Conservation (phyloP, 2,113 vertebrate species). For the Chitala chitala region DNA sequence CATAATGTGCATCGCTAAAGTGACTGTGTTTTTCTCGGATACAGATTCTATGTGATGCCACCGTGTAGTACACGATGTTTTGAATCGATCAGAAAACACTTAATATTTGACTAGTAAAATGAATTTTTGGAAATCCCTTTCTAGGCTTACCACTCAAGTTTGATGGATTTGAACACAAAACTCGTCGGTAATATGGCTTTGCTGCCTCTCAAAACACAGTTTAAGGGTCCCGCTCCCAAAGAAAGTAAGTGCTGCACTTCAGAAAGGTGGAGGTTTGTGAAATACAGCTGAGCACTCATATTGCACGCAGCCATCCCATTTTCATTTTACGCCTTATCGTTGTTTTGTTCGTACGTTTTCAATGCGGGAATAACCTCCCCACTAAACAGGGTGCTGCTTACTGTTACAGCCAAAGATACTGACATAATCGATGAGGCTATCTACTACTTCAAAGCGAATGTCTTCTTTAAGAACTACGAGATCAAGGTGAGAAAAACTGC, state of each 20-base stretch:
- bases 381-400: slow-evolving; percentile 4
- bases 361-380: not conserved
- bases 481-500: slow-evolving; percentile 80
- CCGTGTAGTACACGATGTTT: too few relatives aligned
- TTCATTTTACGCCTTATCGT: not conserved
- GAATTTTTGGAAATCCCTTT: not conserved
- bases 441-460: slow-evolving; percentile 98
- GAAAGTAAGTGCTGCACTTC: slow-evolving; percentile 79
- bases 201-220: slow-evolving; percentile 88
- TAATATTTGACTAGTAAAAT: not conserved
- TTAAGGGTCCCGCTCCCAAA: slow-evolving; percentile 90
- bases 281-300: too few relatives aligned
- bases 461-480: slow-evolving; percentile 99
- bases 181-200: slow-evolving; percentile 92
- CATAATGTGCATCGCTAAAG: too few relatives aligned
- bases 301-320: not conserved
- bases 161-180: slow-evolving; percentile 81
- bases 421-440: slow-evolving; percentile 97
- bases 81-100: too few relatives aligned
- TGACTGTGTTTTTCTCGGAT: too few relatives aligned
- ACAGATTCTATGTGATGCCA: too few relatives aligned
- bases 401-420: slow-evolving; percentile 75
- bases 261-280: too few relatives aligned
- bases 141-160: slow-evolving; percentile 92
- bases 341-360: not conserved